Percentiles rank a stretch among this genome's conserved stretches.
phyloP scores from a whole-genome alignment of 2,797 vertebrate genomes.

The Urophycis tenuis region DNA sequence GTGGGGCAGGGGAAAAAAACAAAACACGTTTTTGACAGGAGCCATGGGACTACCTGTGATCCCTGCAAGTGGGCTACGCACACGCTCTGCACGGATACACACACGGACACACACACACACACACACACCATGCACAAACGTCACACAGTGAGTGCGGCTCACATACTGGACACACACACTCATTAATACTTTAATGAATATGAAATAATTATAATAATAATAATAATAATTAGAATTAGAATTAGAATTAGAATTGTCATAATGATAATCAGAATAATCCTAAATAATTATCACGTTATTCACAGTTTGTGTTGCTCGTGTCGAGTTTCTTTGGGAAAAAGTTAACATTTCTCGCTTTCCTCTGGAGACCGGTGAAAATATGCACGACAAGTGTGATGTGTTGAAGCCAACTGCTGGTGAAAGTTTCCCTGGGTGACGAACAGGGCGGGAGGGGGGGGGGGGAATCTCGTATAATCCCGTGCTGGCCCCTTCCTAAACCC shows the following conservation, averaged over 20 bases:
- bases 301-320: not conserved
- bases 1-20: not conserved
- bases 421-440: slow-evolving; percentile 43
- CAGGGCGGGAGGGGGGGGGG: not conserved
- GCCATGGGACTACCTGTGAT: not conserved
- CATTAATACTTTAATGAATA: not conserved
- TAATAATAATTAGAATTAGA: no score
- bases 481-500: not conserved
- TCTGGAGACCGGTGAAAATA: slow-evolving; percentile 4
- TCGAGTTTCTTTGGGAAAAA: not conserved
- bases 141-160: not conserved
- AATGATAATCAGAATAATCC: not conserved
- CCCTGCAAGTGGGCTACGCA: not conserved
- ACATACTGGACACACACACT: not conserved
- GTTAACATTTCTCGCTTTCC: not conserved
- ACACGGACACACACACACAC: not conserved
- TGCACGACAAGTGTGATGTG: slow-evolving; percentile 35
- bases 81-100: not conserved
- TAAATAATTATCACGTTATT: not conserved
- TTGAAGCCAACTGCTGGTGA: slow-evolving; percentile 39
- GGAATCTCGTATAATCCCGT: slow-evolving; percentile 36
- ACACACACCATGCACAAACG: not conserved
- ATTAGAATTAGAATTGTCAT: no score
- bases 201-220: not conserved
- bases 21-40: not conserved